Evolutionary conservation across 2,113 vertebrate species (phyloP).

Genomic region (Sprattus sprattus): DNA sequence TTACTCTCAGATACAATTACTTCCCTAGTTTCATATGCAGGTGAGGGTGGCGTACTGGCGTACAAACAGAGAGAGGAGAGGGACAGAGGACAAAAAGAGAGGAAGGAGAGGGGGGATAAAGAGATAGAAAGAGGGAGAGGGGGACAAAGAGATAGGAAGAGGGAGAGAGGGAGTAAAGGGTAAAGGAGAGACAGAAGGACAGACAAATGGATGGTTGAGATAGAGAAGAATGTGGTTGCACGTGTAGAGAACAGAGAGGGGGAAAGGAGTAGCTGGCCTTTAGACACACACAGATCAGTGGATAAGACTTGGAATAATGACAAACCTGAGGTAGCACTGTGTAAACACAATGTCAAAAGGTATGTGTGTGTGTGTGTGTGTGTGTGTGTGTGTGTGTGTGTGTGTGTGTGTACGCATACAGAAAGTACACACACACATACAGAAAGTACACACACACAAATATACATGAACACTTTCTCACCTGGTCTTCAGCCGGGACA

Average conservation of each 20-base stretch:
- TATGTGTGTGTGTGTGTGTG: too few species aligned
- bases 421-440: neutral
- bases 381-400: too few species aligned
- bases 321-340: slow-evolving; percentile 1
- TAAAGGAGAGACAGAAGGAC: neutral
- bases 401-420: neutral
- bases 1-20: too few species aligned
- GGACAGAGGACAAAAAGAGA: neutral
- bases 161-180: neutral
- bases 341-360: neutral
- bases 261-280: neutral
- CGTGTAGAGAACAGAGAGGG: too few species aligned
- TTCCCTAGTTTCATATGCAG: too few species aligned
- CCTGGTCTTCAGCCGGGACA: slow-evolving; percentile 83
- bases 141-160: neutral
- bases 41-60: too few species aligned
- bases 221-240: too few species aligned
- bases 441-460: neutral
- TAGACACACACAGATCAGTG: neutral
- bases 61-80: neutral
- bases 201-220: neutral
- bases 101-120: neutral
- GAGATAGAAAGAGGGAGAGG: neutral
- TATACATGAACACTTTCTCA: slow-evolving; percentile 59
- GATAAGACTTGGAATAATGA: neutral